These are phyloP conservation scores for Hypselothyrea guttata DNA, from an alignment of 2,888 invertebrate genomes.

Conservation along the genomic window DNA sequence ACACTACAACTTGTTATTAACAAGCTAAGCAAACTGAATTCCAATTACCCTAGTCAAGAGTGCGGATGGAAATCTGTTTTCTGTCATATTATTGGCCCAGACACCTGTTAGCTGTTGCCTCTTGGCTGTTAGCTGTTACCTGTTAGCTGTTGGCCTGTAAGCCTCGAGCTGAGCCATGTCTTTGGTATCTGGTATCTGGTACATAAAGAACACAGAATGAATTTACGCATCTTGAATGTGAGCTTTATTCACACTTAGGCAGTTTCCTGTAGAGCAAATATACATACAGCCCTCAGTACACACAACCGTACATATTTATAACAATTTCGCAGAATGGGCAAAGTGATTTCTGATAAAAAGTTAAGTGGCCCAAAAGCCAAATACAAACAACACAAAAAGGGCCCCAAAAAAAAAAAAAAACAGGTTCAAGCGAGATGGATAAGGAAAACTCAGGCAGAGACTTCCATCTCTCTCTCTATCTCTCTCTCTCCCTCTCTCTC, in stretches of 20 bases:
- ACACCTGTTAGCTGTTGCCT: conserved; percentile 36
- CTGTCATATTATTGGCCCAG: neutral
- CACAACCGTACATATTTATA: conserved; percentile 34
- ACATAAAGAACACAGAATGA: conserved; percentile 4
- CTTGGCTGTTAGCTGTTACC: conserved; percentile 24
- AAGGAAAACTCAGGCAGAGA: conserved; percentile 27
- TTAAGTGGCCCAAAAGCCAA: conserved; percentile 69
- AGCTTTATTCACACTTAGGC: conserved; percentile 26
- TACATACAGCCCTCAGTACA: neutral
- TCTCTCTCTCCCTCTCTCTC: neutral
- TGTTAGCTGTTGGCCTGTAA: conserved; percentile 30
- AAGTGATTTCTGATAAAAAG: conserved; percentile 75
- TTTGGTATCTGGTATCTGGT: neutral
- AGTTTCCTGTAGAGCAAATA: conserved; percentile 23
- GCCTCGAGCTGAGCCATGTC: neutral
- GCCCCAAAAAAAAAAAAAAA: conserved; percentile 31
- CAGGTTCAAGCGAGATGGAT: conserved; percentile 50
- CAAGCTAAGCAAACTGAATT: no score
- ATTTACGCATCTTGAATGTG: conserved; percentile 14
- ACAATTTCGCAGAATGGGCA: conserved; percentile 65
- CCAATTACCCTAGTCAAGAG: no score
- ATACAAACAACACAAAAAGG: conserved; percentile 48
- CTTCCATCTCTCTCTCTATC: neutral
- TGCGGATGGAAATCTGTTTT: no score
- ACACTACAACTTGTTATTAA: no score